Evolutionary conservation across 2,113 vertebrate species (phyloP).

Genomic region (Dasyurus viverrinus): DNA sequence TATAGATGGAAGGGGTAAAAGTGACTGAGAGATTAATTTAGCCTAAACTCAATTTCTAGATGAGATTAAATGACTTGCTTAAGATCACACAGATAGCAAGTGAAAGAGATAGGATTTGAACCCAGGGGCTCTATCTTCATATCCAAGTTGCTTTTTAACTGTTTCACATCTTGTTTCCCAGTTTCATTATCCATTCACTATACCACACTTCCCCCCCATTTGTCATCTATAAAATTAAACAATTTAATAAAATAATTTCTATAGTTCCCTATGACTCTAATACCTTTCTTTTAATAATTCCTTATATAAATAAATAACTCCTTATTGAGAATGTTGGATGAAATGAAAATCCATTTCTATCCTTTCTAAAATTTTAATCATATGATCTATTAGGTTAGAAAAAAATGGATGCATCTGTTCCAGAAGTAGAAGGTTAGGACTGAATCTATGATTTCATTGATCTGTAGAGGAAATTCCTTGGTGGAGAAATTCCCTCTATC

Average conservation of each 20-base stretch:
- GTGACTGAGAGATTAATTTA: not conserved
- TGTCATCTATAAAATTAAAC: not conserved
- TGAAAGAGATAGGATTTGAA: not conserved
- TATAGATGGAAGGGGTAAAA: not conserved
- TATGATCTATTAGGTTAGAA: not conserved
- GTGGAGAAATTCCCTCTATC: not conserved
- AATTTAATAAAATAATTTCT: not conserved
- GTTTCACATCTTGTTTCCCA: not conserved
- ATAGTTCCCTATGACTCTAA: not conserved
- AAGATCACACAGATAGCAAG: not conserved
- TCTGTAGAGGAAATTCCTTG: not conserved
- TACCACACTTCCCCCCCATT: not conserved
- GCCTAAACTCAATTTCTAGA: not conserved
- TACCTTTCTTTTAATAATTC: not conserved
- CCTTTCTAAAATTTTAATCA: not conserved
- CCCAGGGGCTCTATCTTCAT: not conserved
- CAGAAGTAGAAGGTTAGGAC: not conserved
- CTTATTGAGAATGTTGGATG: not conserved
- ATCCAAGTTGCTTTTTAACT: not conserved
- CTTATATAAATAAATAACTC: not conserved
- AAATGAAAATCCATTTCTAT: not conserved
- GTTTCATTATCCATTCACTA: not conserved
- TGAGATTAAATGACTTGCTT: not conserved
- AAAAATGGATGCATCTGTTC: not conserved
- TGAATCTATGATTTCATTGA: not conserved